Base-by-base conservation (phyloP, 2,888 invertebrate species). In the Eupeodes luniger region DNA sequence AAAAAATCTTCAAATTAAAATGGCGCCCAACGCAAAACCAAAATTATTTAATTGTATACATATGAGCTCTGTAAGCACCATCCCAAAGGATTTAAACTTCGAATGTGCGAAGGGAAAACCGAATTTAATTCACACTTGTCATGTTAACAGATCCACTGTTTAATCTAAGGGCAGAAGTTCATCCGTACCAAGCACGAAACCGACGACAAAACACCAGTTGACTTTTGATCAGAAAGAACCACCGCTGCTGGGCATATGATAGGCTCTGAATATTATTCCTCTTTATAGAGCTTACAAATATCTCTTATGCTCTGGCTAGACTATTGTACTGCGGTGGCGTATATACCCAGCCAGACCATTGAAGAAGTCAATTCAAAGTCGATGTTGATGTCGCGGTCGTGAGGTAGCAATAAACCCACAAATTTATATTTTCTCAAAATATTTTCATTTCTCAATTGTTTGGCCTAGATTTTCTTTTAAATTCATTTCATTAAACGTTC, bases 391-490 rank as follows among this genome's bases (percentile, higher is more conserved):
- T 27, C 27, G 27, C 27, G 27, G 40, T 80, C 83, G 78, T 85
- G 84, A 85, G 69, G 75, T 75, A 78, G 74, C 78, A 84, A 85
- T 88, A 88, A 88, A 85, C 75, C 77, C 70, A 88, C 70, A 69
- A 88, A 88, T 78, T 77, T 85, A 62, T 27, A 59, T 47, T 85
- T 62, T 76, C 70, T 78, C 78, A 84, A 88, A 88, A 88, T 85
- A 85, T 88, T 88, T 88, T 85, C 88, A 85, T 88, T 88, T 85
- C 85, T 88, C 85, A 88, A 88, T 88, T 88, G 88, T 80, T 85
- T 72, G 75, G 40, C 61, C 66, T 59, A 70, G 61, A 59, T 62
- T 36, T 49, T 62, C n/a, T 16, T 19, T 9, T 14, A 34, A 12
- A 34, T 16, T 12, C 55, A 16, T 69, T 27, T 36, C 9, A 5